A percentile compares a stretch with the other conserved stretches of the same genome.
phyloP scores from a whole-genome alignment of 2,113 vertebrate species.

The Psilopogon haemacephalus region DNA sequence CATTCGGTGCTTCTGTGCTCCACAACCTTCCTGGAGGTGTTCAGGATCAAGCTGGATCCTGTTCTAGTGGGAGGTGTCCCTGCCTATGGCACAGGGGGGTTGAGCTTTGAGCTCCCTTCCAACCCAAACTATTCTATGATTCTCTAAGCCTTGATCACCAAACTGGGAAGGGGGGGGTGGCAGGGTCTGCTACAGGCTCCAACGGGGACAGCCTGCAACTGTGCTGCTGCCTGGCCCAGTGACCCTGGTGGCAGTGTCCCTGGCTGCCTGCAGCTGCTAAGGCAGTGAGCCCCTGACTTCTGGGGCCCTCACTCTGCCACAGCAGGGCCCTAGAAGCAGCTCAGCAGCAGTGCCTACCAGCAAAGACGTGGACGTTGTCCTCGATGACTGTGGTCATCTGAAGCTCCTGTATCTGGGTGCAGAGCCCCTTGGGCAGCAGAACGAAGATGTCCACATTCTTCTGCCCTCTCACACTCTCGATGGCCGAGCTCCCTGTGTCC shows the following conservation, averaged over 20 bases:
- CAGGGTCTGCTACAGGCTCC: not conserved
- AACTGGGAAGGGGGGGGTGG: too few species aligned
- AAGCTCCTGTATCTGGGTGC: conserved; percentile 86
- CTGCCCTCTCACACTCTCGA: conserved; percentile 84
- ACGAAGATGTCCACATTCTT: conserved; percentile 85
- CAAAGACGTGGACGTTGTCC: conserved; percentile 91
- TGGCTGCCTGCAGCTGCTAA: not conserved
- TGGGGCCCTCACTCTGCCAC: not conserved
- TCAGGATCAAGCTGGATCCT: too few species aligned
- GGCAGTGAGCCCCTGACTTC: not conserved
- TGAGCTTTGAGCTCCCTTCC: too few species aligned
- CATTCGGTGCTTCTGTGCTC: too few species aligned
- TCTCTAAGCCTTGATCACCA: not conserved
- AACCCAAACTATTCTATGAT: too few species aligned
- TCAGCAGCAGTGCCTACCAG: conserved; percentile 69
- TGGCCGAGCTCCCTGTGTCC: conserved; percentile 90
- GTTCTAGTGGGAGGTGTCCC: too few species aligned
- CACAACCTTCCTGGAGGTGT: too few species aligned
- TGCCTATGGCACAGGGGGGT: too few species aligned
- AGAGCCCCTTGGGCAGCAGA: conserved; percentile 82
- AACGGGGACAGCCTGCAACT: too few species aligned
- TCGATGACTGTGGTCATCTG: conserved; percentile 90
- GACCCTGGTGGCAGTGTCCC: not conserved
- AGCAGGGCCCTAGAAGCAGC: not conserved
- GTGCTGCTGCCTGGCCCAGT: not conserved